phyloP scores from a whole-genome alignment of 2,888 invertebrate species.

The Cremastobaeus sp. region DNA sequence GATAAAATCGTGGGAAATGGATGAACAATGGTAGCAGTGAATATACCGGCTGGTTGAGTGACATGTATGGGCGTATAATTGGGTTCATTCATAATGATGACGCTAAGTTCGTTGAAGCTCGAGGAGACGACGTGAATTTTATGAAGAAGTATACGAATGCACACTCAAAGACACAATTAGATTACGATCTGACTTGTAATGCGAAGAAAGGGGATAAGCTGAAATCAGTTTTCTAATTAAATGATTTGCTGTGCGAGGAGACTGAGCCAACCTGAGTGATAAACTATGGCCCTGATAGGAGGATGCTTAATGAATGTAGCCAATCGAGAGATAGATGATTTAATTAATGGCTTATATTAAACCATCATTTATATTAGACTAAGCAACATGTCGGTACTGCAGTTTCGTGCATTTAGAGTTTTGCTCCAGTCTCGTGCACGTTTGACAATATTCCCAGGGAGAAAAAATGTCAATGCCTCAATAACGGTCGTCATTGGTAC shows the following conservation, averaged over 20 bases:
- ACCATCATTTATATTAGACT: conserved; percentile 12
- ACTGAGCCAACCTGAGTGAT: conserved; percentile 19
- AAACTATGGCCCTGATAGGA: conserved; percentile 19
- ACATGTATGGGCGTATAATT: conserved; percentile 44
- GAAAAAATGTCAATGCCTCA: too few species aligned
- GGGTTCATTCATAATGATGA: conserved; percentile 50
- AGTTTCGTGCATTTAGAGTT: neutral
- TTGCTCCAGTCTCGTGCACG: neutral
- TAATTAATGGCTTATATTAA: conserved; percentile 24
- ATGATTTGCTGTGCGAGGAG: conserved; percentile 36
- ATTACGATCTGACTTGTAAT: conserved; percentile 35
- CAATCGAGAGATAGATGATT: conserved; percentile 29
- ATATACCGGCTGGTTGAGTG: conserved; percentile 36
- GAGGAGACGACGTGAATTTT: conserved; percentile 38
- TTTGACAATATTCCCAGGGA: too few species aligned
- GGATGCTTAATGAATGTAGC: conserved; percentile 21
- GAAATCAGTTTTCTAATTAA: conserved; percentile 47
- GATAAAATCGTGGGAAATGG: conserved; percentile 44
- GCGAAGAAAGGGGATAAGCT: conserved; percentile 43
- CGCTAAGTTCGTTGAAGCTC: conserved; percentile 38
- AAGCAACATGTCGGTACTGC: neutral
- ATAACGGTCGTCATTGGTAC: too few species aligned
- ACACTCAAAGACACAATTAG: conserved; percentile 47
- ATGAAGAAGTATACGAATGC: conserved; percentile 40
- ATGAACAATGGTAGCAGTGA: conserved; percentile 37